phyloP scores from a whole-genome alignment of 2,888 invertebrate genomes.

The Tenthredo notha region DNA sequence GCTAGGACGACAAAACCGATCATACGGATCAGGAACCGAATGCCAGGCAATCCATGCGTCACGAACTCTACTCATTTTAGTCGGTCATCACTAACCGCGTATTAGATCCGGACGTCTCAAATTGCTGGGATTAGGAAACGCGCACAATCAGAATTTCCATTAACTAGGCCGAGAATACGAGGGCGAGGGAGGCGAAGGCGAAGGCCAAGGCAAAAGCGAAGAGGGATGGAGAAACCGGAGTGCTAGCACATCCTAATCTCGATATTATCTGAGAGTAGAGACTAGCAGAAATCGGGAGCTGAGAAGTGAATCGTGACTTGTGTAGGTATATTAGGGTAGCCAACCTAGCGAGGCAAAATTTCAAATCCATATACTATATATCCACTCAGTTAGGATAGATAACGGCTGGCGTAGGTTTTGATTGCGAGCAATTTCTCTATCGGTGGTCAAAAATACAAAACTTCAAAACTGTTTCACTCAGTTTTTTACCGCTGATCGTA shows the following conservation, averaged over 20 bases:
- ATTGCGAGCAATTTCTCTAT: constrained; percentile 41
- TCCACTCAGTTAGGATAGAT: not conserved
- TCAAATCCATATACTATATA: not conserved
- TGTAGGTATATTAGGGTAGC: constrained; percentile 43
- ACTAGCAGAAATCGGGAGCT: constrained; percentile 41
- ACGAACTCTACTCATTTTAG: constrained; percentile 47
- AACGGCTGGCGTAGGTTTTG: constrained; percentile 20
- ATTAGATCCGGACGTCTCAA: constrained; percentile 59
- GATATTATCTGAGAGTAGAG: constrained; percentile 48
- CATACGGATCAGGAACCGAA: constrained; percentile 25
- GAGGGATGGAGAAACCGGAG: constrained; percentile 22
- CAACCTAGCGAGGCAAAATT: constrained; percentile 27
- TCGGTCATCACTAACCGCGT: constrained; percentile 47
- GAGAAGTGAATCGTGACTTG: constrained; percentile 47
- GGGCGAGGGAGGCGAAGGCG: not conserved
- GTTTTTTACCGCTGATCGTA: constrained; percentile 25
- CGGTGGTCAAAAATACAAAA: constrained; percentile 25
- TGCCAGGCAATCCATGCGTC: constrained; percentile 34
- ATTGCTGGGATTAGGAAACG: constrained; percentile 73
- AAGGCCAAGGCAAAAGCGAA: not conserved
- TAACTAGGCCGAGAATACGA: constrained; percentile 62
- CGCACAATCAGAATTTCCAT: constrained; percentile 75
- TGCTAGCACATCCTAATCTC: constrained; percentile 45
- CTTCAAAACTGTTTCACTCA: constrained; percentile 29
- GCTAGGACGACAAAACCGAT: constrained; percentile 24